Conservation (phyloP, 2,888 invertebrate genomes). For the Pachliopta kotzebuea region DNA sequence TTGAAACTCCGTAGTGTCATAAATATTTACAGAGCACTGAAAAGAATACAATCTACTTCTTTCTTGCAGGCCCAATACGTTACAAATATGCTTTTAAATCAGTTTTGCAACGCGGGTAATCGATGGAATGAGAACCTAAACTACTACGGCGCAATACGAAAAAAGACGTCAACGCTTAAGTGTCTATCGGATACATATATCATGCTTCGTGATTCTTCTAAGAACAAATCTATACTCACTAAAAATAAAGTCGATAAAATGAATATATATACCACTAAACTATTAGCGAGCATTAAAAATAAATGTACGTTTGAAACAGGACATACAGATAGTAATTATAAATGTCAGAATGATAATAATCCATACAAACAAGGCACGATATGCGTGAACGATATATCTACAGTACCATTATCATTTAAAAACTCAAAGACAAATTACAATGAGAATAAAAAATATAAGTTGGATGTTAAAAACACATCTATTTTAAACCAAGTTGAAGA, state of each 20-base stretch:
- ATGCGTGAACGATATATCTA: neutral
- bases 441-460: neutral
- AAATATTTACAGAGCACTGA: slow-evolving; percentile 12
- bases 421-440: neutral
- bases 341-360: neutral
- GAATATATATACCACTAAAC: slow-evolving; percentile 22
- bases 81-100: slow-evolving; percentile 25
- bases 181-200: slow-evolving; percentile 28
- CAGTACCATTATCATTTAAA: neutral
- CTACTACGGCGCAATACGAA: neutral
- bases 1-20: slow-evolving; percentile 12
- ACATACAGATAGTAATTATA: neutral
- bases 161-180: slow-evolving; percentile 8
- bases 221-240: slow-evolving; percentile 25
- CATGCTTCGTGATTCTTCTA: slow-evolving; percentile 17
- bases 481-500: slow-evolving; percentile 25
- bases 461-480: neutral
- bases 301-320: slow-evolving; percentile 7
- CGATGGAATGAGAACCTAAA: neutral
- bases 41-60: slow-evolving; percentile 23
- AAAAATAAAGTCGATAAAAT: slow-evolving; percentile 23
- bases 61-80: slow-evolving; percentile 17
- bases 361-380: neutral
- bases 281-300: slow-evolving; percentile 23
- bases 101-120: slow-evolving; percentile 16